A percentile compares a stretch with the other conserved stretches of the same genome.
Evolutionary conservation across 2,888 invertebrate species (phyloP).

Genomic region (Parascotia fuliginaria): DNA sequence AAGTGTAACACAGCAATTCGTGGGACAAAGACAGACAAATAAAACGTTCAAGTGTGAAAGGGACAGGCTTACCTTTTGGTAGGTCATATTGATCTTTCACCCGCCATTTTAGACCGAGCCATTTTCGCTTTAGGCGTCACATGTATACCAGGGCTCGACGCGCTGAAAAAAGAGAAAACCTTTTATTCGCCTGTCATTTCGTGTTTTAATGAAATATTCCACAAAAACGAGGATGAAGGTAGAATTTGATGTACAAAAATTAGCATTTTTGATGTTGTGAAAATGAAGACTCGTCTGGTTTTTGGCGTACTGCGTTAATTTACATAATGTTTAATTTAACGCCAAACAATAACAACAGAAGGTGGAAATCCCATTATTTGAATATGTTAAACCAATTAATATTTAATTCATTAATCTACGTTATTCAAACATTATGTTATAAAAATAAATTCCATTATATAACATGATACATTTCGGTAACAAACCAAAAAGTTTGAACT

Average conservation of each 20-base stretch:
- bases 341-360: conserved; percentile 2
- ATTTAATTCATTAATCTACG: not conserved
- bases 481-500: not conserved
- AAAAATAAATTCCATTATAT: not conserved
- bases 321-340: conserved; percentile 43
- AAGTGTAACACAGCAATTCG: conserved; percentile 67
- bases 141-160: conserved; percentile 66
- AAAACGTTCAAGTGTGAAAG: conserved; percentile 50
- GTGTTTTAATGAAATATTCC: conserved; percentile 79
- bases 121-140: conserved; percentile 81
- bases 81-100: conserved; percentile 86
- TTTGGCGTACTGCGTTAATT: conserved; percentile 43
- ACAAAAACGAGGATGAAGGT: conserved; percentile 63
- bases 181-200: conserved; percentile 79
- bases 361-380: not conserved
- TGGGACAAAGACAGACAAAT: conserved; percentile 57
- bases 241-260: conserved; percentile 70
- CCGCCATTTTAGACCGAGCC: conserved; percentile 83
- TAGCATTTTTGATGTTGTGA: conserved; percentile 73
- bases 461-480: not conserved
- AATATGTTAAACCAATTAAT: not conserved
- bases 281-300: conserved; percentile 55
- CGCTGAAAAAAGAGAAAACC: conserved; percentile 67
- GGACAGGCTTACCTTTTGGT: conserved; percentile 74
- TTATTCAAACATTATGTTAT: not conserved